These are phyloP conservation scores for Mormyrops attenuatus DNA, from an alignment of 2,797 vertebrate species.

Conservation along the genomic window DNA sequence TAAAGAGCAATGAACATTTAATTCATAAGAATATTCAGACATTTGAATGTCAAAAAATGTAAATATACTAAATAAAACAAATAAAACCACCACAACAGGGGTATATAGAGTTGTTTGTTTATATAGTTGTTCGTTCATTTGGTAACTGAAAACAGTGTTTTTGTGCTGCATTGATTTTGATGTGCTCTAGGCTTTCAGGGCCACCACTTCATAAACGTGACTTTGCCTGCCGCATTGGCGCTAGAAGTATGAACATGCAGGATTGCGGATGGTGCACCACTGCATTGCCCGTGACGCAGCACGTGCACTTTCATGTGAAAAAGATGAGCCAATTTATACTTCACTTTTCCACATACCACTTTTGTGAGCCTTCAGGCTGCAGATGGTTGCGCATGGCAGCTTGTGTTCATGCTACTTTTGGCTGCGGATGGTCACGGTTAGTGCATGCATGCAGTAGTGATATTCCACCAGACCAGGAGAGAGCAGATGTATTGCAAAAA, in stretches of 20 bases:
- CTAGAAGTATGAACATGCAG: neutral
- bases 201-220: neutral
- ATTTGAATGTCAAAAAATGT: neutral
- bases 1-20: neutral
- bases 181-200: neutral
- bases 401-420: too few relatives aligned
- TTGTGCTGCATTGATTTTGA: neutral
- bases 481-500: neutral
- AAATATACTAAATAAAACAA: neutral
- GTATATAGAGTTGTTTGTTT: neutral
- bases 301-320: neutral
- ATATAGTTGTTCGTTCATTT: neutral
- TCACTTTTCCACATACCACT: neutral
- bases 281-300: neutral
- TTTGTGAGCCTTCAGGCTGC: neutral
- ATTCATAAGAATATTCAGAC: neutral
- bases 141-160: neutral
- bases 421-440: too few relatives aligned
- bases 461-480: neutral
- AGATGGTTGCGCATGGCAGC: too few relatives aligned
- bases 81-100: neutral
- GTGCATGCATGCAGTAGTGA: too few relatives aligned
- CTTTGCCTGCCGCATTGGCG: neutral
- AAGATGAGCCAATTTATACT: neutral
- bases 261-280: neutral